phyloP scores from a whole-genome alignment of 2,888 invertebrate genomes.

The Melinopterus prodromus region DNA sequence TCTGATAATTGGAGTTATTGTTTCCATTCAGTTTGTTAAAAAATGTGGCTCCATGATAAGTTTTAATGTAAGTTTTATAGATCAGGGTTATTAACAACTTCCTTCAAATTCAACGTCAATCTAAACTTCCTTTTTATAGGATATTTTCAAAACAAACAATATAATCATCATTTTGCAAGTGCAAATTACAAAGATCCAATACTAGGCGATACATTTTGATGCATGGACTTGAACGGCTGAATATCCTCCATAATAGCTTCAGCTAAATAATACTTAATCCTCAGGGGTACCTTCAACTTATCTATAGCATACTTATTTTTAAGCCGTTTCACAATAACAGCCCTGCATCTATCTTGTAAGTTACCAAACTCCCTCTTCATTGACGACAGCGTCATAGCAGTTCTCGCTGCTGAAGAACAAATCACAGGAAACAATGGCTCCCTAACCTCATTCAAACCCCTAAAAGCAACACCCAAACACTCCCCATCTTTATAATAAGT shows the following conservation, averaged over 20 bases:
- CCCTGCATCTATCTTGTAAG: constrained; percentile 74
- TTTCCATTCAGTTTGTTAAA: too few relatives aligned
- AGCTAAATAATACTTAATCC: constrained; percentile 66
- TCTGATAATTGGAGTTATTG: too few relatives aligned
- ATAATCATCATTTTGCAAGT: constrained; percentile 31
- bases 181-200: constrained; percentile 32
- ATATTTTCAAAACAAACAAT: constrained; percentile 8
- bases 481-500: constrained; percentile 76
- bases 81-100: too few relatives aligned
- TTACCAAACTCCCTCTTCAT: constrained; percentile 71
- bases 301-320: constrained; percentile 63
- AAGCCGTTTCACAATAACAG: constrained; percentile 67
- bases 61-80: too few relatives aligned
- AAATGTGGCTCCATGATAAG: too few relatives aligned
- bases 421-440: constrained; percentile 74
- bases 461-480: constrained; percentile 75
- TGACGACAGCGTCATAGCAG: constrained; percentile 72
- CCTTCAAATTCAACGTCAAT: too few relatives aligned
- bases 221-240: constrained; percentile 54
- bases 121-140: background rate
- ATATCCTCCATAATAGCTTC: constrained; percentile 63
- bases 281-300: constrained; percentile 66
- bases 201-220: constrained; percentile 48
- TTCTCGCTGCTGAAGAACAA: constrained; percentile 78
- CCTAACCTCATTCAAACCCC: constrained; percentile 68